Evolutionary conservation across 2,113 vertebrate genomes (phyloP).

Genomic region (Chloropsis hardwickii): DNA sequence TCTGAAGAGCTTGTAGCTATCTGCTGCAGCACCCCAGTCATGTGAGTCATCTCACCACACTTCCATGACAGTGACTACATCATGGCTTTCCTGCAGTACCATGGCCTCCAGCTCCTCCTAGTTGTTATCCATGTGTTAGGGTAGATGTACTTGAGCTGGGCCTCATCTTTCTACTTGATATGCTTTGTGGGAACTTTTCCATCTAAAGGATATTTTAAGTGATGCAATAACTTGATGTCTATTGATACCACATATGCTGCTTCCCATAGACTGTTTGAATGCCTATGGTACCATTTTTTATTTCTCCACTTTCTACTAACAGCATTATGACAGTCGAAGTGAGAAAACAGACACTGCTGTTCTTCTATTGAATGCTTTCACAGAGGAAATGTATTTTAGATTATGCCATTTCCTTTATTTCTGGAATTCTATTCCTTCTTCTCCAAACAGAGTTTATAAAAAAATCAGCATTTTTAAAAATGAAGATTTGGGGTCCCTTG

Average conservation of each 20-base stretch:
- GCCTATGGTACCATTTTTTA: not conserved
- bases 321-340: not conserved
- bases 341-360: not conserved
- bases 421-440: not conserved
- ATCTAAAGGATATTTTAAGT: not conserved
- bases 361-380: not conserved
- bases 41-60: not conserved
- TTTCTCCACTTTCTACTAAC: not conserved
- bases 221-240: not conserved
- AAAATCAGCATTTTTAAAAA: not conserved
- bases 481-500: not conserved
- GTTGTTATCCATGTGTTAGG: too few relatives aligned
- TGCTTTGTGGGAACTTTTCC: not conserved
- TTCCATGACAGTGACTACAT: not conserved
- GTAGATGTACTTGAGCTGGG: not conserved
- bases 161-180: not conserved
- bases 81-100: not conserved
- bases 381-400: not conserved
- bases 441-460: fast-evolving
- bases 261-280: not conserved
- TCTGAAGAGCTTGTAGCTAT: not conserved
- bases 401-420: not conserved
- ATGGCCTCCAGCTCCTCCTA: not conserved
- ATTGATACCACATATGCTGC: not conserved
- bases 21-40: not conserved